Conservation (phyloP, 1,140 invertebrate genomes). For the Lycorma delicatula region DNA sequence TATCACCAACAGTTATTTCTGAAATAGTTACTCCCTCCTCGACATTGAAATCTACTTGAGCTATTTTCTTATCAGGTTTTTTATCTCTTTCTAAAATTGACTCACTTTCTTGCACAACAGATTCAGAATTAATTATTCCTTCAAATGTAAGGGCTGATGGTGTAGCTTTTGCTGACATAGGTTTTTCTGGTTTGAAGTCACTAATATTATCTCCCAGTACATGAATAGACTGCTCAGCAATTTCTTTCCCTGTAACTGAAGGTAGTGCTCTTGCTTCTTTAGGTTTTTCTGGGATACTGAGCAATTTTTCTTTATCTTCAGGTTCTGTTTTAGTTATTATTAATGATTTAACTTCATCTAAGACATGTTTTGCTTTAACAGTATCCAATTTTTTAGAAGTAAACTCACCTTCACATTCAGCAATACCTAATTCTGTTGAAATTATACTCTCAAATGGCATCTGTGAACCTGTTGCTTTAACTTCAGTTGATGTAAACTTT, state of each 20-base stretch:
- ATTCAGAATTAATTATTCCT: constrained; percentile 42
- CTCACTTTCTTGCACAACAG: constrained; percentile 44
- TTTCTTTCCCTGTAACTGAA: constrained; percentile 30
- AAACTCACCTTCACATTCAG: constrained; percentile 46
- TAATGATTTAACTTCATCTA: constrained; percentile 42
- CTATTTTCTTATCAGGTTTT: constrained; percentile 34
- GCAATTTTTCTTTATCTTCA: constrained; percentile 41
- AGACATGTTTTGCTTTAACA: constrained; percentile 39
- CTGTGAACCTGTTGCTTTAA: constrained; percentile 27
- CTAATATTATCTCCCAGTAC: constrained; percentile 22
- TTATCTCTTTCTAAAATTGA: constrained; percentile 36
- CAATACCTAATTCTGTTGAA: constrained; percentile 26
- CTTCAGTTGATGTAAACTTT: constrained; percentile 21
- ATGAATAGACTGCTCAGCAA: constrained; percentile 33
- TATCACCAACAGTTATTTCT: constrained; percentile 42
- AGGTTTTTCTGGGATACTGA: constrained; percentile 23
- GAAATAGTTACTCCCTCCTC: constrained; percentile 43
- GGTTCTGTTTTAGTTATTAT: constrained; percentile 40
- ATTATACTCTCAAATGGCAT: constrained; percentile 30
- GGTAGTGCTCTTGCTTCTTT: constrained; percentile 31
- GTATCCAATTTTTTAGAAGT: constrained; percentile 33
- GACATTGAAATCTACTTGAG: constrained; percentile 33
- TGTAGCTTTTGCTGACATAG: constrained; percentile 25
- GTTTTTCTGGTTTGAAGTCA: constrained; percentile 20
- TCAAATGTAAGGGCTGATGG: constrained; percentile 39